Evolutionary conservation across 1,140 invertebrate species (phyloP), one percentile per base, ranked within the genome.

Genomic region (Pygmarrhopalites habei): DNA sequence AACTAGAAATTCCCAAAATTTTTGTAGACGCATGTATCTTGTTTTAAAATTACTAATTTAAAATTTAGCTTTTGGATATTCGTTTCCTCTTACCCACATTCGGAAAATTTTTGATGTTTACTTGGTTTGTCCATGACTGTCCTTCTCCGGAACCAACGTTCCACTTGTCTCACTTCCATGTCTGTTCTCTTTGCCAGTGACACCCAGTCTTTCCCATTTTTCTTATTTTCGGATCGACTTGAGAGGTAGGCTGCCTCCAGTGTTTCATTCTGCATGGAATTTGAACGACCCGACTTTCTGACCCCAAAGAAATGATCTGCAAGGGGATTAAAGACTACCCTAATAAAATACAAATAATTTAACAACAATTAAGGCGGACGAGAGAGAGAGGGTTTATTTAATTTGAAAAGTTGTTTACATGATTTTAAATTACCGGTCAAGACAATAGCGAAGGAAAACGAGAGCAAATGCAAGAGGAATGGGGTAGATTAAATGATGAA

Each of bases 31-130:
- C 59, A 58, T 19, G 39, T 49, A 56, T 23, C 12, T 44, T 49
- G 23, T 49, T 7, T 12, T 1, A 46, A 19, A 52, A 44, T 7
- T 43, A 21, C n/a, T 29, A 49, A 23, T 26, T 56, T 1, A 4
- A 41, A 56, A 30, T 21, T 15, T 26, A 25, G 32, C 14, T 23
- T 23, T n/a, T n/a, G n/a, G n/a, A n/a, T n/a, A n/a, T n/a, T n/a
- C n/a, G n/a, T n/a, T 55, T 55, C 19, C 3, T 60, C 73, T 73
- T 74, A 85, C 75, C 85, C 82, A 74, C 87, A 91, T 78, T 95
- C 92, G 73, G 87, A 89, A 76, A 95, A 95, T 75, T 95, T 95
- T n/a, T 85, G 83, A 41, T 95, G 78, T 10, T 87, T 91, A 14
- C 88, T 89, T 0, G 91, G 91, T 73, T 86, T 91, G 72, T 92